Evolutionary conservation across 2,888 invertebrate genomes (phyloP).

Genomic region (Gymnocheta viridis): DNA sequence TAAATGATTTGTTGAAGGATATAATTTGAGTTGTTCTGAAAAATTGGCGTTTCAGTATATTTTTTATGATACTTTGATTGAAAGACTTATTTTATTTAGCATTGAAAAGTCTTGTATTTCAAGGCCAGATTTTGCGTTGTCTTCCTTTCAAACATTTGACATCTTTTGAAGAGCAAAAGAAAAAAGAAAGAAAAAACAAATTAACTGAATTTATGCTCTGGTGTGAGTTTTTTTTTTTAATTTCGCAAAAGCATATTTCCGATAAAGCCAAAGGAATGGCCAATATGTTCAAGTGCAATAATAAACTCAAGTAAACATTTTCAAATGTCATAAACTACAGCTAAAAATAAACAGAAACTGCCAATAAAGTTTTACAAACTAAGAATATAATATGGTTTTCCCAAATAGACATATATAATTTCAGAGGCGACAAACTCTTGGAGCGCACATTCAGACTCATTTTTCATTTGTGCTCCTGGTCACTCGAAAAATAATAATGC

Average conservation of each 20-base stretch:
- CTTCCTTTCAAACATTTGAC: background rate
- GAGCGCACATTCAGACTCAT: background rate
- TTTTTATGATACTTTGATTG: background rate
- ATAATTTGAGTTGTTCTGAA: background rate
- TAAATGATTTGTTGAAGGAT: too few species aligned
- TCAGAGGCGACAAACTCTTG: background rate
- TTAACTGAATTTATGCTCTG: slow-evolving; percentile 35
- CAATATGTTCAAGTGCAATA: slow-evolving; percentile 19
- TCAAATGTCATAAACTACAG: background rate
- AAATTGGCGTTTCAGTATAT: background rate
- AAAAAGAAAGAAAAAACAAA: slow-evolving; percentile 20
- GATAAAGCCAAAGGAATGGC: slow-evolving; percentile 29
- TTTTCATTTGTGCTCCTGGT: too few species aligned
- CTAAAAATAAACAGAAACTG: background rate
- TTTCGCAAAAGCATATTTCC: slow-evolving; percentile 25
- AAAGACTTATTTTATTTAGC: background rate
- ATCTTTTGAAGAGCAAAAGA: slow-evolving; percentile 4
- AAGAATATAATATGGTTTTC: slow-evolving; percentile 33
- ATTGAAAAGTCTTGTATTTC: background rate
- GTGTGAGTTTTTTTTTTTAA: slow-evolving; percentile 5
- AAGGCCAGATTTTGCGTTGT: background rate
- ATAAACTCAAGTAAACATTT: slow-evolving; percentile 21
- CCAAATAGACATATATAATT: background rate
- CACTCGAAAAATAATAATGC: too few species aligned
- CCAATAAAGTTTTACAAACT: slow-evolving; percentile 36